Evolutionary conservation across 2,797 vertebrate genomes (phyloP).

Genomic region (Lacerta viridis): DNA sequence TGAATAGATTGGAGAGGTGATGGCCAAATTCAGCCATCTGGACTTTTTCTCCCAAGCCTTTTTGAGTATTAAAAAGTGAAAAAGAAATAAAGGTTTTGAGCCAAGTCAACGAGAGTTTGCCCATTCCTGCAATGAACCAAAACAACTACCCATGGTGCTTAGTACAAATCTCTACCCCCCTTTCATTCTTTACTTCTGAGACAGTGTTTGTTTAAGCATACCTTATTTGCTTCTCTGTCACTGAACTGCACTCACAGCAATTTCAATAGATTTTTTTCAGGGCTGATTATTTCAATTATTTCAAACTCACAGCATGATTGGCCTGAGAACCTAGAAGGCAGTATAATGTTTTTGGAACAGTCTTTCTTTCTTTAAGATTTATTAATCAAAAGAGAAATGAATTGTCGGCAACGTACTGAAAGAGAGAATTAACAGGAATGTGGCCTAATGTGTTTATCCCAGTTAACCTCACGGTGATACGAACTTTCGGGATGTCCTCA

Average conservation of each 20-base stretch:
- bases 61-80: neutral
- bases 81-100: neutral
- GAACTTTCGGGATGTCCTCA: neutral
- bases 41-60: neutral
- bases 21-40: no score
- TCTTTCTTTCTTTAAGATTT: conserved; percentile 27
- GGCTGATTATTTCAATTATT: conserved; percentile 47
- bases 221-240: conserved; percentile 20
- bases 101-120: neutral
- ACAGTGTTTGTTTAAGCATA: conserved; percentile 29
- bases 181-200: conserved; percentile 29
- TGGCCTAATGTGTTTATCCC: conserved; percentile 16
- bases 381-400: conserved; percentile 35
- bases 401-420: conserved; percentile 10
- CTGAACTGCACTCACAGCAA: conserved; percentile 9
- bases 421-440: conserved; percentile 23
- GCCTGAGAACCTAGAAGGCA: conserved; percentile 27
- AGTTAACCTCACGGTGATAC: neutral
- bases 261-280: conserved; percentile 32
- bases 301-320: conserved; percentile 30
- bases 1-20: no score
- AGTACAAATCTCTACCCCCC: neutral
- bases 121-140: neutral
- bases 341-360: conserved; percentile 32
- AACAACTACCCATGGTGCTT: neutral